phyloP scores from a whole-genome alignment of 2,888 invertebrate genomes.

The Acrobasis consociella region DNA sequence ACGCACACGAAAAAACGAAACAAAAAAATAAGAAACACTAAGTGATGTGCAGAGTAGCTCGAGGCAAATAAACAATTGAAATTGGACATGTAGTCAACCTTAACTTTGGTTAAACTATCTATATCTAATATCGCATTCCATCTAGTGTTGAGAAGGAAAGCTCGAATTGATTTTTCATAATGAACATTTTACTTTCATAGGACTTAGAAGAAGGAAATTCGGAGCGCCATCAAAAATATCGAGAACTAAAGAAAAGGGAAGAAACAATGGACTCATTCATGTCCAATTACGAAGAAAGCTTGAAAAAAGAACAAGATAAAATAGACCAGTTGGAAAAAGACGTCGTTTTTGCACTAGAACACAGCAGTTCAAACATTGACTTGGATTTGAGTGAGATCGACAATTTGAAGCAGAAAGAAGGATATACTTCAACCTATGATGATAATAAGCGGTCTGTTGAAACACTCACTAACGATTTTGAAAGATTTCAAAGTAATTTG shows the following conservation, averaged over 20 bases:
- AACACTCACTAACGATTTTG: slow-evolving; percentile 71
- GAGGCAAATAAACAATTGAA: no score
- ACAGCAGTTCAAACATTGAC: slow-evolving; percentile 85
- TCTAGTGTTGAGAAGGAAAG: neutral
- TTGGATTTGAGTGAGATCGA: slow-evolving; percentile 83
- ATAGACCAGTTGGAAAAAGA: slow-evolving; percentile 84
- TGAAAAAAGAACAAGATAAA: slow-evolving; percentile 84
- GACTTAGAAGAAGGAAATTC: slow-evolving; percentile 87
- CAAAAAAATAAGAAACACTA: no score
- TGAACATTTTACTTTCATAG: slow-evolving; percentile 43
- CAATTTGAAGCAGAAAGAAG: slow-evolving; percentile 72
- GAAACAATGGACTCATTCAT: slow-evolving; percentile 91
- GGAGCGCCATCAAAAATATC: slow-evolving; percentile 90
- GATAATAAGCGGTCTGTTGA: slow-evolving; percentile 78
- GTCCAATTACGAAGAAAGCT: slow-evolving; percentile 84
- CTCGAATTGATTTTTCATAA: neutral
- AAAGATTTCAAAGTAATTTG: slow-evolving; percentile 84
- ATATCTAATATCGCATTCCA: no score
- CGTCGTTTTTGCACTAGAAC: slow-evolving; percentile 85
- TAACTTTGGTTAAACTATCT: no score
- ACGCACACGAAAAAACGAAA: no score
- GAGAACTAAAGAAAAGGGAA: slow-evolving; percentile 90
- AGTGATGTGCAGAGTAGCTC: no score
- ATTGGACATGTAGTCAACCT: no score
- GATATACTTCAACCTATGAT: slow-evolving; percentile 65